Evolutionary conservation across 2,888 invertebrate genomes (phyloP).

Genomic region (Melangyna quadrimaculata): DNA sequence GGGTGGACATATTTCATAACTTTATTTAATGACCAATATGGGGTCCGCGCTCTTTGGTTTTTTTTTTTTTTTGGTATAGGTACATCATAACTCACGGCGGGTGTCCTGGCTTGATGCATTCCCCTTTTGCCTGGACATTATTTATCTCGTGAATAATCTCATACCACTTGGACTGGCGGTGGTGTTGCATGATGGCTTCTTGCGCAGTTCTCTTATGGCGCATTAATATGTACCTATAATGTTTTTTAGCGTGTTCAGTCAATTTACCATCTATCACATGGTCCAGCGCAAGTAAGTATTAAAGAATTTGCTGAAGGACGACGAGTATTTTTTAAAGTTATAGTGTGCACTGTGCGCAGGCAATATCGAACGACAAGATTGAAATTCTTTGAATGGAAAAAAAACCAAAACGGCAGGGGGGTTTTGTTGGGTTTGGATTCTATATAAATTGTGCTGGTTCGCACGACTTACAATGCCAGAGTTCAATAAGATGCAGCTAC

Average conservation of each 20-base stretch:
- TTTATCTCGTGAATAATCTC: constrained; percentile 67
- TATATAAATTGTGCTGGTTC: constrained; percentile 41
- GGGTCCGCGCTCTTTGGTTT: constrained; percentile 56
- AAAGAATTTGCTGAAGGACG: constrained; percentile 47
- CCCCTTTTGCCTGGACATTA: constrained; percentile 61
- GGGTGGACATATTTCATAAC: constrained; percentile 77
- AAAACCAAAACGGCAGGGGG: constrained; percentile 28
- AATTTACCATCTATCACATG: constrained; percentile 62
- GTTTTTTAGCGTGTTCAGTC: constrained; percentile 48
- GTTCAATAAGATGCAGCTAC: constrained; percentile 67
- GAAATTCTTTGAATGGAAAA: constrained; percentile 30
- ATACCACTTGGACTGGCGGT: constrained; percentile 37
- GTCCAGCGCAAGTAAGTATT: neutral
- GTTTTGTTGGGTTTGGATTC: neutral
- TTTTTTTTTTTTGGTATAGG: no score
- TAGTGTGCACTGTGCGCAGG: neutral
- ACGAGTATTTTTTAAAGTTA: neutral
- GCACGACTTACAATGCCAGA: constrained; percentile 62
- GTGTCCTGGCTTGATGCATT: constrained; percentile 62
- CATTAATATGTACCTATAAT: constrained; percentile 17
- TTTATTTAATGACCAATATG: constrained; percentile 78
- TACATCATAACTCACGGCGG: constrained; percentile 70
- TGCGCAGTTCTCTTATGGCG: constrained; percentile 42
- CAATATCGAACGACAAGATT: neutral
- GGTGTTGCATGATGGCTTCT: constrained; percentile 59